Evolutionary conservation across 2,113 vertebrate species (phyloP).

Genomic region (Raja brachyura): DNA sequence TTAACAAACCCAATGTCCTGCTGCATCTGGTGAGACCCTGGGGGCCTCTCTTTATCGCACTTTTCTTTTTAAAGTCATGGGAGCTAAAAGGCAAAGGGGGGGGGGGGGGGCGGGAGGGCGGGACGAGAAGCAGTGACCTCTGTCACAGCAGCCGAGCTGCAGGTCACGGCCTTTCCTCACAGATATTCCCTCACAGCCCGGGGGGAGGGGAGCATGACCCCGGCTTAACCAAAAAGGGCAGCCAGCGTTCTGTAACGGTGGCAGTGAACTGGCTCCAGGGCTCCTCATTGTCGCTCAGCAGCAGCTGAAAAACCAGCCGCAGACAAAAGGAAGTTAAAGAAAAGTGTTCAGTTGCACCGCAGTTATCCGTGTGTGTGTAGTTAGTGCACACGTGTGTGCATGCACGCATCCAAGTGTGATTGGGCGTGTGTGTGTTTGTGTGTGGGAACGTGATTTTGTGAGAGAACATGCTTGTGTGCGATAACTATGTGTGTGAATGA

Average conservation of each 20-base stretch:
- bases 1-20: constrained; percentile 24
- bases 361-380: background rate
- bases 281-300: constrained; percentile 45
- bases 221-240: constrained; percentile 44
- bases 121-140: constrained; percentile 73
- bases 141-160: constrained; percentile 70
- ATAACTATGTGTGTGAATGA: too few species aligned
- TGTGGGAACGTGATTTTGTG: too few species aligned
- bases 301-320: constrained; percentile 45
- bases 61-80: constrained; percentile 52
- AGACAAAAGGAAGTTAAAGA: constrained; percentile 47
- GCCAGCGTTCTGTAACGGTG: constrained; percentile 48
- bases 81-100: constrained; percentile 72
- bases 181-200: constrained; percentile 62
- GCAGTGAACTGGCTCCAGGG: constrained; percentile 51
- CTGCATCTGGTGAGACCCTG: constrained; percentile 34
- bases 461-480: too few species aligned
- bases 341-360: background rate
- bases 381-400: background rate
- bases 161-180: constrained; percentile 65
- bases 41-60: constrained; percentile 52
- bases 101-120: constrained; percentile 43
- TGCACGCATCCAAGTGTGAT: too few species aligned
- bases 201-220: constrained; percentile 57
- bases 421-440: too few species aligned